Conservation (phyloP, 2,797 vertebrate species). For the Buceros bicornis region DNA sequence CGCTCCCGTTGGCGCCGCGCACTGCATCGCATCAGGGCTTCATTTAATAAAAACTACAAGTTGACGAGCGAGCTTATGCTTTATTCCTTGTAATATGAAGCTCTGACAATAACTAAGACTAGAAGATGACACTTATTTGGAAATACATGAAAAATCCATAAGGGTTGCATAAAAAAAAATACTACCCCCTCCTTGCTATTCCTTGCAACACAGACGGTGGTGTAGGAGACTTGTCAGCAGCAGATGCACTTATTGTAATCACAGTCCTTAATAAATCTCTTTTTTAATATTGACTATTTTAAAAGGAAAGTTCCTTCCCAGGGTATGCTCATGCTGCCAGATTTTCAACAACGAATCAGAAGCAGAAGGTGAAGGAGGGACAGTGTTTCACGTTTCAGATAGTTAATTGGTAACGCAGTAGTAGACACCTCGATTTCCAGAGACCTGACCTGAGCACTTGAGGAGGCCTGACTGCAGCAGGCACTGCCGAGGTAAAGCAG, state of each 20-base stretch:
- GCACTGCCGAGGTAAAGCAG: not conserved
- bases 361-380: slow-evolving; percentile 30
- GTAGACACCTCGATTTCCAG: slow-evolving; percentile 4
- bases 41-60: not conserved
- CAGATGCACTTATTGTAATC: slow-evolving; percentile 76
- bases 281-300: slow-evolving; percentile 63
- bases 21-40: not conserved
- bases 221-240: slow-evolving; percentile 76
- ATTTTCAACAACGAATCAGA: slow-evolving; percentile 42
- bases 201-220: slow-evolving; percentile 66
- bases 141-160: slow-evolving; percentile 69
- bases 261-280: slow-evolving; percentile 69
- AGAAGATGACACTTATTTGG: slow-evolving; percentile 64
- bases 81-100: not conserved
- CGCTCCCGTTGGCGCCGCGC: not conserved
- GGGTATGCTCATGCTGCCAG: slow-evolving; percentile 51
- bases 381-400: not conserved
- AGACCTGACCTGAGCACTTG: not conserved
- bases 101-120: slow-evolving; percentile 44
- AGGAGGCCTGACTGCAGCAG: not conserved
- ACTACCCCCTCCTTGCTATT: slow-evolving; percentile 63
- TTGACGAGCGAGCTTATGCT: not conserved
- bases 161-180: slow-evolving; percentile 44
- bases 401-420: not conserved
- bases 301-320: slow-evolving; percentile 59